phyloP scores from a whole-genome alignment of 2,797 vertebrate species.

The Aulostomus chinensis region DNA sequence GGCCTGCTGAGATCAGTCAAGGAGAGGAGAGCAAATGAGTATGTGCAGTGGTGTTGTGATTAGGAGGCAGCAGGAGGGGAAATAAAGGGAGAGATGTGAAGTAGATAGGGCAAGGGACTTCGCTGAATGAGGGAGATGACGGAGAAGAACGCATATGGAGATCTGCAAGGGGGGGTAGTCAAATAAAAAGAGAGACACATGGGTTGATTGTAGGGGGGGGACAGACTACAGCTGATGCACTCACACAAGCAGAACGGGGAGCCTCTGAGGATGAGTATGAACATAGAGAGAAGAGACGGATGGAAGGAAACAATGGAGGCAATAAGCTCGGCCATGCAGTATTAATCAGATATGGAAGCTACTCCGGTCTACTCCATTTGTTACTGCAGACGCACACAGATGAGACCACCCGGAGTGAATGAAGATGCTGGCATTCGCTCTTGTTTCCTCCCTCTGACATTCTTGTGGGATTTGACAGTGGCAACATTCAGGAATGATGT shows the following conservation, averaged over 20 bases:
- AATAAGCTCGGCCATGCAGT: conserved; percentile 42
- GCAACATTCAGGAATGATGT: conserved; percentile 48
- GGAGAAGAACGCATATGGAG: conserved; percentile 20
- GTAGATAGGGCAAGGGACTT: conserved; percentile 7
- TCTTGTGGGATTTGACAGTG: conserved; percentile 52
- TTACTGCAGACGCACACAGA: conserved; percentile 14
- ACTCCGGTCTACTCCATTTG: conserved; percentile 45
- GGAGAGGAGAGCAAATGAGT: conserved; percentile 11
- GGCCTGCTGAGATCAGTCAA: conserved; percentile 42
- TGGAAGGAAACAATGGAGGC: conserved; percentile 44
- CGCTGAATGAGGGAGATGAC: conserved; percentile 14
- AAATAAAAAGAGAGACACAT: conserved; percentile 33
- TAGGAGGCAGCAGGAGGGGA: conserved; percentile 13
- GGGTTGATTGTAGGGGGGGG: conserved; percentile 24
- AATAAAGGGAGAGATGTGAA: conserved; percentile 4
- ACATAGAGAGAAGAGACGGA: conserved; percentile 31
- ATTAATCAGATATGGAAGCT: conserved; percentile 62
- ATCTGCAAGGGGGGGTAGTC: conserved; percentile 1
- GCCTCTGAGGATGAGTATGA: conserved; percentile 27
- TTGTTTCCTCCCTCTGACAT: conserved; percentile 35
- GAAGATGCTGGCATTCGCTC: conserved; percentile 26
- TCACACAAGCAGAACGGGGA: conserved; percentile 13
- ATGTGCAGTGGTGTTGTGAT: conserved; percentile 13
- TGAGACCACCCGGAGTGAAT: conserved; percentile 32
- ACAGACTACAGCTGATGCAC: conserved; percentile 15